A percentile compares a stretch with the other conserved stretches of the same genome.
Evolutionary conservation across 2,888 invertebrate species (phyloP).

Genomic region (Melieria picta): DNA sequence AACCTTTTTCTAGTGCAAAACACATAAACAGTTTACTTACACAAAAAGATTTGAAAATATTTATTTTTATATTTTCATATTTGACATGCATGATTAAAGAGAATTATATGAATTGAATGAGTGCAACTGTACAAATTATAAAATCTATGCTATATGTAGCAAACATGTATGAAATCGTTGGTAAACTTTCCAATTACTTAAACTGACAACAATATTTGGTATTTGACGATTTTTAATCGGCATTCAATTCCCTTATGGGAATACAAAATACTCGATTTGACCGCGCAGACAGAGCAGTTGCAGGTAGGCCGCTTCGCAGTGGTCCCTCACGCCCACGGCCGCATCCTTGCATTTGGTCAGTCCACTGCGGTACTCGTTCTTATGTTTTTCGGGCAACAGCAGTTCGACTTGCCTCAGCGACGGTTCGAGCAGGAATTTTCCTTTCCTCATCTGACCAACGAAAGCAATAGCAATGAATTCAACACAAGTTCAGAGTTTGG

Average conservation of each 20-base stretch:
- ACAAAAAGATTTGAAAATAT: too few species aligned
- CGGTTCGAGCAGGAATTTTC: conserved; percentile 59
- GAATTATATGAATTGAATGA: too few species aligned
- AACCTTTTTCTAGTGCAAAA: too few species aligned
- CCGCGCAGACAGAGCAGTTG: conserved; percentile 53
- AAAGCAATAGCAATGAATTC: not conserved
- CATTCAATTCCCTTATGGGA: conserved; percentile 47
- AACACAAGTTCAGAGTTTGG: not conserved
- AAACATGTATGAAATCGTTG: too few species aligned
- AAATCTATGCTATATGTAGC: too few species aligned
- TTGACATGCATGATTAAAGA: too few species aligned
- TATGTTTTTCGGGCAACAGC: conserved; percentile 59
- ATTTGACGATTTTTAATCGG: too few species aligned
- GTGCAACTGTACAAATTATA: too few species aligned
- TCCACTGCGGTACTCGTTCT: conserved; percentile 54
- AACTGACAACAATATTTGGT: too few species aligned
- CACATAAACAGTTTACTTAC: too few species aligned
- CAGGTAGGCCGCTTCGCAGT: conserved; percentile 59
- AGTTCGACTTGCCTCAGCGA: conserved; percentile 62
- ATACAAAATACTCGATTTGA: conserved; percentile 55
- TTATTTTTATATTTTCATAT: too few species aligned
- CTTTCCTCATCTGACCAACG: conserved; percentile 60
- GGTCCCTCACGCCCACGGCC: conserved; percentile 59
- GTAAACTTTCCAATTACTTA: too few species aligned
- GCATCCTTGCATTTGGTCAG: conserved; percentile 55